phyloP scores from a whole-genome alignment of 2,797 vertebrate genomes.

The Hippocampus kuda region DNA sequence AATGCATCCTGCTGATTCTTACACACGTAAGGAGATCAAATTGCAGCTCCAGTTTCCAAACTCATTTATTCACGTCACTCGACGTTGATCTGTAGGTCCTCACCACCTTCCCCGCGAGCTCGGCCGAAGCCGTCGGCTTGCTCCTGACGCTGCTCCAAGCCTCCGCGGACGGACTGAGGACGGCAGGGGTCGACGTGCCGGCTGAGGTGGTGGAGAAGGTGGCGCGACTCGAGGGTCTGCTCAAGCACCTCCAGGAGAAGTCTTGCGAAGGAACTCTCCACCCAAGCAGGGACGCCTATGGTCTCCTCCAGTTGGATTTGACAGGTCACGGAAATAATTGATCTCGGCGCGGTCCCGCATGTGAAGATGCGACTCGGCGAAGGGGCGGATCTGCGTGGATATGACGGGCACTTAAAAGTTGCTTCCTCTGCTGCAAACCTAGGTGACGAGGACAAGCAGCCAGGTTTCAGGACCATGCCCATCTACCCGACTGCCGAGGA shows the following conservation, averaged over 20 bases:
- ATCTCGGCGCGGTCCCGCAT: too few species aligned
- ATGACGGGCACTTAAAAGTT: not conserved
- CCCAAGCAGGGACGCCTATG: conserved; percentile 61
- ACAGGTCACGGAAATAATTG: not conserved
- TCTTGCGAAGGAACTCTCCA: conserved; percentile 74
- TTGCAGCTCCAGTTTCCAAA: not conserved
- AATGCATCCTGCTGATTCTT: conserved; percentile 73
- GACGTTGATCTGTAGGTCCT: conserved; percentile 52
- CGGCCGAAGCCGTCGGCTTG: conserved; percentile 67
- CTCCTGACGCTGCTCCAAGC: conserved; percentile 66
- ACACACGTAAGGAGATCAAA: conserved; percentile 50
- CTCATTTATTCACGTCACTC: not conserved
- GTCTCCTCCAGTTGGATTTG: conserved; percentile 47
- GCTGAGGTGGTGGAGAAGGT: conserved; percentile 65
- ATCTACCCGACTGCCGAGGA: conserved; percentile 82
- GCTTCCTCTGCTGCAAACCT: not conserved
- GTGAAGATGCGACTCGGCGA: too few species aligned
- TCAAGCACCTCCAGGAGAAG: conserved; percentile 74
- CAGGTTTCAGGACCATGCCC: conserved; percentile 71
- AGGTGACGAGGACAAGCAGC: conserved; percentile 39
- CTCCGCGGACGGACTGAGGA: conserved; percentile 69
- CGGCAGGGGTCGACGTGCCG: conserved; percentile 66
- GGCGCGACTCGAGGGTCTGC: conserved; percentile 62
- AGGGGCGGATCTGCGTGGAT: too few species aligned
- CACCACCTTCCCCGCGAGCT: conserved; percentile 78